A percentile compares a stretch with the other conserved stretches of the same genome.
Evolutionary conservation across 2,797 vertebrate species (phyloP).

Genomic region (Microctenopoma lineatum): DNA sequence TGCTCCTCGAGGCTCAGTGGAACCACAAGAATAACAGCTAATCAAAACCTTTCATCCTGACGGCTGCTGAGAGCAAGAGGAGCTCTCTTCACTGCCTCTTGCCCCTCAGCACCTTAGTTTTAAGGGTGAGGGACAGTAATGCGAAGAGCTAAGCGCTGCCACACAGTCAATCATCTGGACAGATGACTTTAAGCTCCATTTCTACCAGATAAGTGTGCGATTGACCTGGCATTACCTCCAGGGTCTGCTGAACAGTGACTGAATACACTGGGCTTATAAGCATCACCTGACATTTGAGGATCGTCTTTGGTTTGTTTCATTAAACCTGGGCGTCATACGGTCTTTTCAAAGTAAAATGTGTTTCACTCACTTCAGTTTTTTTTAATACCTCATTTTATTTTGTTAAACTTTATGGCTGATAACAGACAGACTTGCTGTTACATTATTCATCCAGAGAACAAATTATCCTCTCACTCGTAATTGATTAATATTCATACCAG

Average conservation of each 20-base stretch:
- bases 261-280: background rate
- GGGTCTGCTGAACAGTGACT: slow-evolving; percentile 8
- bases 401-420: slow-evolving; percentile 17
- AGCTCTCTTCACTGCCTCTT: slow-evolving; percentile 36
- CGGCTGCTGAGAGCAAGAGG: slow-evolving; percentile 43
- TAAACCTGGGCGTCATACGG: slow-evolving; percentile 17
- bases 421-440: slow-evolving; percentile 26
- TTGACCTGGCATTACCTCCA: slow-evolving; percentile 27
- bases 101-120: slow-evolving; percentile 27
- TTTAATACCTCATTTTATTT: background rate
- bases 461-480: slow-evolving; percentile 44
- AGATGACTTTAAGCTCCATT: slow-evolving; percentile 23
- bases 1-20: slow-evolving; percentile 41
- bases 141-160: slow-evolving; percentile 16
- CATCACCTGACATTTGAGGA: slow-evolving; percentile 42
- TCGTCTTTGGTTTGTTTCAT: slow-evolving; percentile 15
- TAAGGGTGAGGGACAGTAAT: slow-evolving; percentile 32
- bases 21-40: slow-evolving; percentile 58
- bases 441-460: slow-evolving; percentile 40
- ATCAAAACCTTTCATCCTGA: slow-evolving; percentile 74
- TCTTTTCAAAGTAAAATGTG: background rate
- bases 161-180: slow-evolving; percentile 20
- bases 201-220: slow-evolving; percentile 20
- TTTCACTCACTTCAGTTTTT: slow-evolving; percentile 6
- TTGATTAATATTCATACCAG: slow-evolving; percentile 53